A percentile compares a stretch with the other conserved stretches of the same genome.
phyloP scores from a whole-genome alignment of 2,113 vertebrate genomes.

The Peucedramus taeniatus region DNA sequence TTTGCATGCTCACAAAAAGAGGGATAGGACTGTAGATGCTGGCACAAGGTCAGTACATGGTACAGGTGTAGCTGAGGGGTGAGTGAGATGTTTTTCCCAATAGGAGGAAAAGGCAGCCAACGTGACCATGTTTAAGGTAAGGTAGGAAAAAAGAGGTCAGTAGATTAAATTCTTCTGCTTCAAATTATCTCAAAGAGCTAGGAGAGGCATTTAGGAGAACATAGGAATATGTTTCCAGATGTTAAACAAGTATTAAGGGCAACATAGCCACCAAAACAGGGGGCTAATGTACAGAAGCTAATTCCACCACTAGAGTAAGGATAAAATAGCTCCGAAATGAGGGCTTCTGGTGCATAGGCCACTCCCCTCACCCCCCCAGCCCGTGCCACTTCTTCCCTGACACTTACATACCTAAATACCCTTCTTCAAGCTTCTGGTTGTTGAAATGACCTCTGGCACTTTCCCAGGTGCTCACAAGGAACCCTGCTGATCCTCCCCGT shows the following conservation, averaged over 20 bases:
- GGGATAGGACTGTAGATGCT: neutral
- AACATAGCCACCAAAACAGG: neutral
- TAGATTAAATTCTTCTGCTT: neutral
- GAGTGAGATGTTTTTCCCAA: neutral
- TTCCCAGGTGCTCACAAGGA: neutral
- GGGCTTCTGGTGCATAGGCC: neutral
- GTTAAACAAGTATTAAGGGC: neutral
- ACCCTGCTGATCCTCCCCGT: neutral
- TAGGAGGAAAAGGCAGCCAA: neutral
- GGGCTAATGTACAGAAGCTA: neutral
- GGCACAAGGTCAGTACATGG: too few species aligned
- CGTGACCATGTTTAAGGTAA: accelerated
- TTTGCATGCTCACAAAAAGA: accelerated
- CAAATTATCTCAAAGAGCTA: neutral
- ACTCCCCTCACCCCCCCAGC: accelerated
- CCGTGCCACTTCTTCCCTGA: accelerated
- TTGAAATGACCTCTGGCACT: neutral
- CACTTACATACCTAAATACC: neutral
- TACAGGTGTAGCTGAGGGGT: neutral
- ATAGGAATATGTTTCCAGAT: neutral
- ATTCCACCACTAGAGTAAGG: neutral
- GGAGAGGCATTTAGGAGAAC: neutral
- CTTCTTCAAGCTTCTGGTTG: neutral
- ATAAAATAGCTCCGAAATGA: neutral
- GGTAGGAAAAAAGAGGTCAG: neutral